Evolutionary conservation across 2,113 vertebrate genomes (phyloP), one percentile per base, ranked within the genome.

Genomic region (Pseudorasbora parva): DNA sequence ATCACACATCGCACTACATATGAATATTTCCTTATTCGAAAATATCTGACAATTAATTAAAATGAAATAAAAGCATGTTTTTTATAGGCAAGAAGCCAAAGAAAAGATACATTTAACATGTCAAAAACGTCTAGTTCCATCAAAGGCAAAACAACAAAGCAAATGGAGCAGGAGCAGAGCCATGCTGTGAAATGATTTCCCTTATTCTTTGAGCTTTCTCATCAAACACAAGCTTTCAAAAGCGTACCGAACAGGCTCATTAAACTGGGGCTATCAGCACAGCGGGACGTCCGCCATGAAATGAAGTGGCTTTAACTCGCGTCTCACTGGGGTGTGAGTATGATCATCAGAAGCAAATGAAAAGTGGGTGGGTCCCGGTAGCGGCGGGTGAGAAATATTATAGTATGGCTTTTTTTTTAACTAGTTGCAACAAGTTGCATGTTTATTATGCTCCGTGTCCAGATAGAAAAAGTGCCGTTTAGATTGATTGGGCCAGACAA

Each of bases 161-260:
- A 78, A 59, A 25, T 23, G 51, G 75, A 43, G 54, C n/a, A 21
- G 56, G 68, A 41, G 4, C 81, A 21, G 47, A n/a, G 30, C 47
- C 56, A 41, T 43, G 60, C 79, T 80, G 64, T 25, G 49, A 25
- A 60, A 69, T 76, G 25, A 30, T 80, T 81, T 59, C 49, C 78
- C 71, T 71, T 66, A 57, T 72, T 77, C 75, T 76, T 14, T 60
- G 27, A 33, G 47, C 17, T 37, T 33, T 60, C 51, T 49, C 77
- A 71, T 72, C 30, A 72, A 59, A 78, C 76, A 62, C 82, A 9
- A 15, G 21, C 47, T 78, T 23, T 45, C n/a, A 59, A 0, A 21
- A 27, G 7, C 8, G 6, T 9, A 1, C 43, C 62, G 23, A 30
- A 77, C 17, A 27, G 41, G 17, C 68, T 81, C 25, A 84, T 84